phyloP scores from a whole-genome alignment of 2,888 invertebrate genomes.

The Theodoxus fluviatilis region DNA sequence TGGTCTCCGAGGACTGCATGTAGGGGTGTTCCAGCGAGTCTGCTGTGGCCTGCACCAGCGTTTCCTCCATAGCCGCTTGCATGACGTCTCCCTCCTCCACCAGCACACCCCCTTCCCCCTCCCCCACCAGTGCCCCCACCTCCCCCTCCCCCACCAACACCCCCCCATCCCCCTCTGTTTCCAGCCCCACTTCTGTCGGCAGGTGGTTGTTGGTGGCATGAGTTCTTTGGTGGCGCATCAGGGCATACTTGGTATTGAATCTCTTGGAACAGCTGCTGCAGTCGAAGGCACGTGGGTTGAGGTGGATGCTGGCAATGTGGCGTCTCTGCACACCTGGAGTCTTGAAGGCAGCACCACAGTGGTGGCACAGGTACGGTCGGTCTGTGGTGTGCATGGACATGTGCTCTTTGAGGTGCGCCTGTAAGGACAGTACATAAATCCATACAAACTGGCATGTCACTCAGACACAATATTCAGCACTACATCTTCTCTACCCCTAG shows the following conservation, averaged over 20 bases:
- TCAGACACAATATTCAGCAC: too few species aligned
- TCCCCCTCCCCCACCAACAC: neutral
- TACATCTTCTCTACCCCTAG: too few species aligned
- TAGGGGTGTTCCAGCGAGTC: too few species aligned
- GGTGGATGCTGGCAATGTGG: conserved; percentile 65
- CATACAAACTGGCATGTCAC: too few species aligned
- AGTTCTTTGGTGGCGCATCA: conserved; percentile 62
- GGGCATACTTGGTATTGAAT: conserved; percentile 66
- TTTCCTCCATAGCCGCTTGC: conserved; percentile 36
- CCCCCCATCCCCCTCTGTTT: neutral
- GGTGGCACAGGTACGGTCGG: conserved; percentile 68
- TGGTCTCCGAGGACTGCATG: conserved; percentile 34
- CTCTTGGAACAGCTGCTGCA: conserved; percentile 62
- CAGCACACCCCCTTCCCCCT: neutral
- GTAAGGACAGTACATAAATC: too few species aligned
- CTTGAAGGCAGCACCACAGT: conserved; percentile 69
- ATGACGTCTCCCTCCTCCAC: conserved; percentile 35
- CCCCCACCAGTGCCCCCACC: neutral
- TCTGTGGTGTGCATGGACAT: conserved; percentile 65
- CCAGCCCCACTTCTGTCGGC: neutral
- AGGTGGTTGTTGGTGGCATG: conserved; percentile 40
- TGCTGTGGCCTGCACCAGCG: too few species aligned
- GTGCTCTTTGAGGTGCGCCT: conserved; percentile 63
- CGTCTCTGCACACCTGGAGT: conserved; percentile 65
- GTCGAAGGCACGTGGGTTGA: conserved; percentile 61